Percentiles rank a stretch among this genome's conserved stretches.
These are phyloP conservation scores for Cylloceria caligata DNA, from an alignment of 2,888 invertebrate genomes.

Conservation along the genomic window DNA sequence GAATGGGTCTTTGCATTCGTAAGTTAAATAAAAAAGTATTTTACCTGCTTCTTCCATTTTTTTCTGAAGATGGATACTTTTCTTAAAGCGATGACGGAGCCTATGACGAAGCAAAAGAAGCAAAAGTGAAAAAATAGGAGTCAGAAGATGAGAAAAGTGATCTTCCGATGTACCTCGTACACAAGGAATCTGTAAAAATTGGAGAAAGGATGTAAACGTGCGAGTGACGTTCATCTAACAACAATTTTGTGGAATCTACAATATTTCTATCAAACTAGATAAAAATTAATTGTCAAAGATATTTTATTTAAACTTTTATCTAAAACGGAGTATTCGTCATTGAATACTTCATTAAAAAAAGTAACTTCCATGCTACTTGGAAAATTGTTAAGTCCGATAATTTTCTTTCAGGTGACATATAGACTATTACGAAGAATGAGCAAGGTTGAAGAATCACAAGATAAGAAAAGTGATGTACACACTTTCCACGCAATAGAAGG, in stretches of 20 bases:
- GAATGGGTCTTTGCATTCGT: no score
- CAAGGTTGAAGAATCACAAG: background rate
- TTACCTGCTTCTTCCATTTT: no score
- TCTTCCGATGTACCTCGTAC: no score
- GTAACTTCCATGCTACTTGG: background rate
- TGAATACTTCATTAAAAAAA: background rate
- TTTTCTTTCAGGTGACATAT: background rate
- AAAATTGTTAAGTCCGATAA: slow-evolving; percentile 6
- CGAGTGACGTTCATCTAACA: background rate
- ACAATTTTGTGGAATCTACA: background rate
- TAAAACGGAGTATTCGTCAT: background rate
- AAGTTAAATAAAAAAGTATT: no score
- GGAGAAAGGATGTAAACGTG: no score
- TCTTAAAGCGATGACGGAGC: no score
- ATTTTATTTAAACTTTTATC: background rate
- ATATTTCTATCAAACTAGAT: background rate
- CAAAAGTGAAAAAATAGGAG: no score
- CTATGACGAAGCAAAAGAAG: no score
- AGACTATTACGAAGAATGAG: background rate
- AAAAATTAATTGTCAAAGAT: background rate
- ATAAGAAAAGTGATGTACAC: slow-evolving; percentile 5
- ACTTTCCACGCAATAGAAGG: no score
- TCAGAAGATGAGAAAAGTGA: no score
- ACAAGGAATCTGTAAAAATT: no score
- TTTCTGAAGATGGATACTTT: no score